These are phyloP conservation scores for Pectinophora gossypiella DNA, from an alignment of 1,140 invertebrate genomes.

Conservation along the genomic window DNA sequence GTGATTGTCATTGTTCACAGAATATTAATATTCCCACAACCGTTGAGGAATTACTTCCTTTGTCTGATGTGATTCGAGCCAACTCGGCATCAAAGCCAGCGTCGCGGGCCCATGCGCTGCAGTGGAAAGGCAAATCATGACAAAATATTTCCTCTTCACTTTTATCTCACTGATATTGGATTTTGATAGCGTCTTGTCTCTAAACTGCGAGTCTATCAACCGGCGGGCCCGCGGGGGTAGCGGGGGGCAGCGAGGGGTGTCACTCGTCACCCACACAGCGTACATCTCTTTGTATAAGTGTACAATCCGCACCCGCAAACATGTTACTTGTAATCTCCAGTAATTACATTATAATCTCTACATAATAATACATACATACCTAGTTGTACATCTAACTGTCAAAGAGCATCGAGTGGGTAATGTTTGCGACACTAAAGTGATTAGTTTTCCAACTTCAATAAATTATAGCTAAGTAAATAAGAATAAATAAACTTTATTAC, in stretches of 20 bases:
- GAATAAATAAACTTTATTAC: no score
- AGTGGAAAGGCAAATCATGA: background rate
- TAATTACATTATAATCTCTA: no score
- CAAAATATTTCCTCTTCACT: background rate
- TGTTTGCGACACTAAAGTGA: no score
- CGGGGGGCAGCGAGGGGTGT: background rate
- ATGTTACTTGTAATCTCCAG: no score
- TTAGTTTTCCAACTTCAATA: no score
- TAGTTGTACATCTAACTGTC: no score
- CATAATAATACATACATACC: no score
- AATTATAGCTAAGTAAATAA: no score
- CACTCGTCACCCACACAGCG: no score
- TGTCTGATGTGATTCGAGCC: background rate
- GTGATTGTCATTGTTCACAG: background rate
- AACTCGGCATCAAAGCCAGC: background rate
- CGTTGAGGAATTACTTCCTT: background rate
- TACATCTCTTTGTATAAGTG: no score
- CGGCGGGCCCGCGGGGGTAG: background rate
- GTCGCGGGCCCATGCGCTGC: background rate
- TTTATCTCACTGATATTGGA: background rate
- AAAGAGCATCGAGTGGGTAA: no score
- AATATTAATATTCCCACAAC: background rate
- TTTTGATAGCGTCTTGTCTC: background rate
- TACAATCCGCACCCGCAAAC: no score
- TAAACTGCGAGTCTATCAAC: background rate